Percentiles rank a stretch among this genome's conserved stretches.
Evolutionary conservation across 2,113 vertebrate species (phyloP).

Genomic region (Corythornis madagascariensis): DNA sequence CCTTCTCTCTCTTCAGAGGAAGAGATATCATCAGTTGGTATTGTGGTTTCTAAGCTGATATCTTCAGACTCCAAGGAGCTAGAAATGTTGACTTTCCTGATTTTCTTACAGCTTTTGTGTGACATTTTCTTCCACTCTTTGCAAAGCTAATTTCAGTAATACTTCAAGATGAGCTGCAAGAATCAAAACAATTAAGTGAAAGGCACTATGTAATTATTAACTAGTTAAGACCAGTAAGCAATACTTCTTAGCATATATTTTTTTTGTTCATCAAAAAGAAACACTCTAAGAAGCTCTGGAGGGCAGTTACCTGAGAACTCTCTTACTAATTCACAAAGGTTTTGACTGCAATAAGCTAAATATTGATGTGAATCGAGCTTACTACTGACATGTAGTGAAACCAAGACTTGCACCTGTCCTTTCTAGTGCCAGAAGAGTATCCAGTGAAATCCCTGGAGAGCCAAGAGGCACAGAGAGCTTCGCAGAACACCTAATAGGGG

Average conservation of each 20-base stretch:
- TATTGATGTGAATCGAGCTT: not conserved
- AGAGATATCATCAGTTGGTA: constrained; percentile 92
- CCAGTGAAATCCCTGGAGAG: fast-evolving
- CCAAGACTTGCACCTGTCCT: fast-evolving
- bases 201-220: not conserved
- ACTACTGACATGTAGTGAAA: fast-evolving
- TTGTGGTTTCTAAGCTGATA: constrained; percentile 93
- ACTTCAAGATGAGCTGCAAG: constrained; percentile 10
- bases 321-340: not conserved
- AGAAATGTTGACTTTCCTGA: constrained; percentile 83
- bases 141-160: not conserved
- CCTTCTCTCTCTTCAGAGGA: constrained; percentile 91
- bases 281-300: not conserved
- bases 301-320: not conserved
- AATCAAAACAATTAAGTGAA: not conserved
- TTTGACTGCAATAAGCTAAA: not conserved
- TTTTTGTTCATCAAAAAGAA: not conserved
- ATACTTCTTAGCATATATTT: not conserved
- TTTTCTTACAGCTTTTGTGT: constrained; percentile 76
- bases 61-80: constrained; percentile 97
- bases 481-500: fast-evolving
- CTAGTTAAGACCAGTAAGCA: not conserved
- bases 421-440: fast-evolving
- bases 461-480: fast-evolving
- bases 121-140: constrained; percentile 79